Base-by-base conservation (phyloP, 2,888 invertebrate species). In the Amphipyra tragopoginis region DNA sequence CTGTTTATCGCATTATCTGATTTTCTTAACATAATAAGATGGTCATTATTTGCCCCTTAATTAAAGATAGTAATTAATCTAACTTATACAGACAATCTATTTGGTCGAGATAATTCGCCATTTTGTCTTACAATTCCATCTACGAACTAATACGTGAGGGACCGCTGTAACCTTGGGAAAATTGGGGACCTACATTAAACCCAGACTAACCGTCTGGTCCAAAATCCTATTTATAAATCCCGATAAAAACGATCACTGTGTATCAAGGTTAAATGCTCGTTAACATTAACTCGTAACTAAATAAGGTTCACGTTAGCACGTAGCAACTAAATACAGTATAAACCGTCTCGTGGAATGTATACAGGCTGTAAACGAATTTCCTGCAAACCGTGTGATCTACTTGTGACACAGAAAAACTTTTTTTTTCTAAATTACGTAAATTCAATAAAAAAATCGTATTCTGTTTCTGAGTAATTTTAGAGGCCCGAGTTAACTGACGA, bases 31-130 rank as follows among this genome's bases (percentile, higher is more conserved):
- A 13, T 47, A 69, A 64, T 51, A 33, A 15, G 45, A 33, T 21
- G 14, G 50, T 56, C 54, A 50, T 26, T 60, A 65, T 50, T 57
- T 54, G 58, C 53, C 47, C 43, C 45, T 51, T 58, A 49, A 60
- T 54, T 69, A 64, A n/a, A 66, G 76, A 66, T 47, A 48, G 65
- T 52, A 74, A 76, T 78, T 76, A 78, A 76, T 77, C 74, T 63
- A 60, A 57, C 49, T 65, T 65, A 78, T 66, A 63, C 42, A 48
- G 36, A 48, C 66, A 65, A 67, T 78, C 54, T 74, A 68, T 65
- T 65, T 55, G 34, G 36, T 57, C 45, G 14, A 74, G 61, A 69
- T 64, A 71, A 71, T 57, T 56, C 48, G 43, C 51, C 42, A 48
- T 66, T 71, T 72, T 61, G 66, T 65, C 56, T 33, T 63, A 65